phyloP scores from a whole-genome alignment of 2,797 vertebrate species.

The Taenioides sp. region DNA sequence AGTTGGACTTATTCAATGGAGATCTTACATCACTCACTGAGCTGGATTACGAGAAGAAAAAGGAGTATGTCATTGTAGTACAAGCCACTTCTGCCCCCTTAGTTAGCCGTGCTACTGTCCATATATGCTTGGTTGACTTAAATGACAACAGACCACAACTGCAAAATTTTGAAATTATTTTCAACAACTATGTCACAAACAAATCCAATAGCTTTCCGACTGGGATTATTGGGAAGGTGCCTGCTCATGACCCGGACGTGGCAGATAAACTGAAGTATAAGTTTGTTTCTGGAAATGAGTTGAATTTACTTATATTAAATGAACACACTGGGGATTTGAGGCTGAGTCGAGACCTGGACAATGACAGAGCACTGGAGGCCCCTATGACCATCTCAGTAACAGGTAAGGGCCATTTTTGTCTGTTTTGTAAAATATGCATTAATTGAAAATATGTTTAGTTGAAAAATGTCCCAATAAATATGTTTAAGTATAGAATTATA shows the following conservation, averaged over 20 bases:
- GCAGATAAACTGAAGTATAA: slow-evolving; percentile 90
- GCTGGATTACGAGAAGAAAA: slow-evolving; percentile 91
- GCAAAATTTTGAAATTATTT: slow-evolving; percentile 95
- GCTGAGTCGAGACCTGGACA: slow-evolving; percentile 91
- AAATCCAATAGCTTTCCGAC: slow-evolving; percentile 96
- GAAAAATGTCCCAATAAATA: background rate
- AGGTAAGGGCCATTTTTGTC: slow-evolving; percentile 78
- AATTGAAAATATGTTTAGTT: background rate
- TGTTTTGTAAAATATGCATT: background rate
- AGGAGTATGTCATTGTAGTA: slow-evolving; percentile 92
- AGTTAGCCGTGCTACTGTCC: slow-evolving; percentile 93
- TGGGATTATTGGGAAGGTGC: slow-evolving; percentile 92
- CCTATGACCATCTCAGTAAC: slow-evolving; percentile 93
- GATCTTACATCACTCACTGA: slow-evolving; percentile 90
- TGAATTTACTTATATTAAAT: slow-evolving; percentile 88
- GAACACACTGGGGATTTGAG: slow-evolving; percentile 89
- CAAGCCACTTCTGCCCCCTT: slow-evolving; percentile 96
- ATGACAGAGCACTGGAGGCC: slow-evolving; percentile 91
- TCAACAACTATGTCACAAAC: slow-evolving; percentile 98
- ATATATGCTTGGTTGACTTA: slow-evolving; percentile 87
- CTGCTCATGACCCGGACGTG: slow-evolving; percentile 92
- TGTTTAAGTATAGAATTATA: too few species aligned
- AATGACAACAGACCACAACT: slow-evolving; percentile 91
- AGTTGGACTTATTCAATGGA: slow-evolving; percentile 92
- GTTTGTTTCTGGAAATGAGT: slow-evolving; percentile 93